Conservation (phyloP, 2,888 invertebrate genomes). For the Phragmatobia fuliginosa region DNA sequence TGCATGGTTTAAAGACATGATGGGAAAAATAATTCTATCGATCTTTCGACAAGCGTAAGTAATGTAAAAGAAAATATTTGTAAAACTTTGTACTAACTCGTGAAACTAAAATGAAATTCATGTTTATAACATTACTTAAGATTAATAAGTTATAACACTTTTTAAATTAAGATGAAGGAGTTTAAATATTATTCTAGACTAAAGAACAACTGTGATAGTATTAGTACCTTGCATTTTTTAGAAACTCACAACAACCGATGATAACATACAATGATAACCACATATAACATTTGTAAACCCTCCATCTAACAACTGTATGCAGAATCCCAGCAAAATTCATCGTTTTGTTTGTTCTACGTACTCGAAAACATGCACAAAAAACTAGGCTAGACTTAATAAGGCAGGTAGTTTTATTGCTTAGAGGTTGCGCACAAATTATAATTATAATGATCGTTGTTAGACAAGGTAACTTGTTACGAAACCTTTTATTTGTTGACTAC, state of each 20-base stretch:
- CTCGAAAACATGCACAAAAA: background rate
- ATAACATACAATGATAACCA: too few species aligned
- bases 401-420: background rate
- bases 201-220: too few species aligned
- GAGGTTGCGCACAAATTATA: background rate
- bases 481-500: background rate
- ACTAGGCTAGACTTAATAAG: background rate
- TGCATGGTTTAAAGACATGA: background rate
- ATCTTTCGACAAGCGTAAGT: background rate
- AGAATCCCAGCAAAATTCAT: background rate
- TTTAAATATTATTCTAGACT: too few species aligned
- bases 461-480: background rate
- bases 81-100: too few species aligned
- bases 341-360: background rate
- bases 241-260: too few species aligned
- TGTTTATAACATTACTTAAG: too few species aligned
- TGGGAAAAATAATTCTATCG: background rate
- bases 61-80: too few species aligned
- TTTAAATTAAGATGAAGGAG: too few species aligned
- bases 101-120: too few species aligned
- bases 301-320: background rate
- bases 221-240: too few species aligned
- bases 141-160: too few species aligned
- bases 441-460: background rate
- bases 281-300: too few species aligned